Base-by-base conservation (phyloP, 2,113 vertebrate genomes). In the Prunella fulvescens region DNA sequence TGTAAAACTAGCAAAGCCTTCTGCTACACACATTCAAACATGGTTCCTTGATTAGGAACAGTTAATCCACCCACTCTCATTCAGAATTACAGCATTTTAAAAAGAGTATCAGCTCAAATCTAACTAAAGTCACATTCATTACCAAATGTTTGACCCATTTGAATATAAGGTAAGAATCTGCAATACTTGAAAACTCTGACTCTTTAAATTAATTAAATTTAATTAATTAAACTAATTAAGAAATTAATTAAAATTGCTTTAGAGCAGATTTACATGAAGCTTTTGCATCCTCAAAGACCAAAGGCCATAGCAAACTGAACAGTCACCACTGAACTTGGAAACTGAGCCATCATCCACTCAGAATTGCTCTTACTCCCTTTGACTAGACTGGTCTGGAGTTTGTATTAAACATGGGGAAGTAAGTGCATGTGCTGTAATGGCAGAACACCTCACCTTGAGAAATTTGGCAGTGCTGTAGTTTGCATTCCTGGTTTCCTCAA, bases 401-500 rank as follows among this genome's bases (percentile, higher is more conserved):
- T 25, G 14, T 12, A 51, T 47, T 44, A 57, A 47, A 15, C 12
- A 18, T 10, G 19, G 19, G 4, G 39, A 93, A 88, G 37, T 31
- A 33, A 39, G 28, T 19, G 10, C 35, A 53, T 16, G 18, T 19
- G n/a, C 54, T 45, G n/a, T 10, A 80, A 69, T 4, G 24, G 33
- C 26, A 86, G 13, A 88, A 51, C 15, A 79, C 16, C 89, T 57
- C 95, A 99, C 99, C 98, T 99, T 99, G 66, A 99, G 98, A 96
- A 99, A 99, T 74, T 96, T 98, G 37, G 99, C 99, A 62, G 98
- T 96, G 5, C 99, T 99, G 73, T 98, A 98, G 95, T 99, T 99
- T 73, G 99, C 99, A 64, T 98, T 98, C 83, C 98, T 99, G 2
- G 99, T 99, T 97, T 99, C 99, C 80, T 99, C 99, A 45, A 97